These are phyloP conservation scores for Pterocles gutturalis DNA, from an alignment of 2,113 vertebrate species.

Conservation along the genomic window DNA sequence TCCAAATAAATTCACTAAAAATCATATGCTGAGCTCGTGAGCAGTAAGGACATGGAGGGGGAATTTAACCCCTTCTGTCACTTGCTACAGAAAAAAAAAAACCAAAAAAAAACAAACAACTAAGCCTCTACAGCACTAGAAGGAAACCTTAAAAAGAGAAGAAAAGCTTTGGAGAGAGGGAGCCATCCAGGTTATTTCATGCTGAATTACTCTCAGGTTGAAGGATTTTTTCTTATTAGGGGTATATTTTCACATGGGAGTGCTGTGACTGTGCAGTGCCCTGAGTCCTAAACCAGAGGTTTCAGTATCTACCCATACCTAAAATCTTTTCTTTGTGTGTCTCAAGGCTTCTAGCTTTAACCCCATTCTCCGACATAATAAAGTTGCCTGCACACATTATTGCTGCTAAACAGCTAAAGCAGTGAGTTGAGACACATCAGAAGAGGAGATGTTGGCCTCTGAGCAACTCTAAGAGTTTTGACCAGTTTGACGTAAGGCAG, in stretches of 20 bases:
- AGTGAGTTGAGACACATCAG: not conserved
- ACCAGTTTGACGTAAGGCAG: accelerated
- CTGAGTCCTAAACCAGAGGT: not conserved
- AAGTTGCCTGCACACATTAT: not conserved
- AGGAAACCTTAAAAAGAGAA: not conserved
- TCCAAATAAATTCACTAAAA: constrained; percentile 48
- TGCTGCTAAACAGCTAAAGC: not conserved
- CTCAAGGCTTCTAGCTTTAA: not conserved
- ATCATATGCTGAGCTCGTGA: not conserved
- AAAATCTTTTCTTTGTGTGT: not conserved
- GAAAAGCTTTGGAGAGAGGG: not conserved
- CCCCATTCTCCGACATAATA: not conserved
- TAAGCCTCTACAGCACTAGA: not conserved
- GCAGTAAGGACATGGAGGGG: not conserved
- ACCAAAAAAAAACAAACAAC: not conserved
- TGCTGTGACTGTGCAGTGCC: not conserved
- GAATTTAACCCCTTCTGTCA: constrained; percentile 3
- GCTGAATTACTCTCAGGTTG: not conserved
- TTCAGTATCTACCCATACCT: not conserved
- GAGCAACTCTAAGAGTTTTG: not conserved
- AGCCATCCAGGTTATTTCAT: not conserved
- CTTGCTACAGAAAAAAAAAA: not conserved
- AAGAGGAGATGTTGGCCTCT: not conserved
- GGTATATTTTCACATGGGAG: not conserved
- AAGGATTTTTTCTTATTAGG: not conserved